phyloP scores from a whole-genome alignment of 2,113 vertebrate species.

The Xiphophorus maculatus region DNA sequence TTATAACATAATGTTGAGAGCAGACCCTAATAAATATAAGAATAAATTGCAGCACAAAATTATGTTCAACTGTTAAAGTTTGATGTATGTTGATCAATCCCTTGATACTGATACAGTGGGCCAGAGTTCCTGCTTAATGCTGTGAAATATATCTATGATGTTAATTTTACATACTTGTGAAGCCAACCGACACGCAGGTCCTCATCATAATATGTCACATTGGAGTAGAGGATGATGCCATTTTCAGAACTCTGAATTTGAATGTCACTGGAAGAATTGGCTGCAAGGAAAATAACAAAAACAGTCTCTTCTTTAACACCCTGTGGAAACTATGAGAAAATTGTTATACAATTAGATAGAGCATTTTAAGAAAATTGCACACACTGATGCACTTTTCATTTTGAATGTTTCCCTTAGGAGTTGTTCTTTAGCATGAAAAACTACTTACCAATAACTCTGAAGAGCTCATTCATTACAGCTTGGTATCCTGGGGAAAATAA shows the following conservation, averaged over 20 bases:
- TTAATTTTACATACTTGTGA: slow-evolving; percentile 85
- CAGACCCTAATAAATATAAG: not conserved
- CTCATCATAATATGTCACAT: slow-evolving; percentile 86
- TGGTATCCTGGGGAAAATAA: slow-evolving; percentile 85
- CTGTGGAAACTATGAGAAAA: not conserved
- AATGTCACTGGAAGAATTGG: slow-evolving; percentile 89
- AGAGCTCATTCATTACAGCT: slow-evolving; percentile 93
- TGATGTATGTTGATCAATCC: not conserved
- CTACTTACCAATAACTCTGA: slow-evolving; percentile 92
- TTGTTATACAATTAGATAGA: not conserved
- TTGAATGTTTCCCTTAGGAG: not conserved
- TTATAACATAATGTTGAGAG: not conserved
- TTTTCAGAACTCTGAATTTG: slow-evolving; percentile 92
- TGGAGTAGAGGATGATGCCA: slow-evolving; percentile 91
- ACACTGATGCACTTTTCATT: not conserved
- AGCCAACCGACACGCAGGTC: slow-evolving; percentile 91
- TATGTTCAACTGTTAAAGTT: not conserved
- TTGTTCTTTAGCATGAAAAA: slow-evolving; percentile 9
- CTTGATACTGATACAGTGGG: not conserved
- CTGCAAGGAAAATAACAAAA: slow-evolving; percentile 64
- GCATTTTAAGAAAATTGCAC: not conserved
- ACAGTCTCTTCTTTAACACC: not conserved
- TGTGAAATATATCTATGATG: not conserved
- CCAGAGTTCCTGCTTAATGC: not conserved
- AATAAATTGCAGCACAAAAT: not conserved